These are phyloP conservation scores for Conistra vaccinii DNA, from an alignment of 2,888 invertebrate species.

Conservation along the genomic window DNA sequence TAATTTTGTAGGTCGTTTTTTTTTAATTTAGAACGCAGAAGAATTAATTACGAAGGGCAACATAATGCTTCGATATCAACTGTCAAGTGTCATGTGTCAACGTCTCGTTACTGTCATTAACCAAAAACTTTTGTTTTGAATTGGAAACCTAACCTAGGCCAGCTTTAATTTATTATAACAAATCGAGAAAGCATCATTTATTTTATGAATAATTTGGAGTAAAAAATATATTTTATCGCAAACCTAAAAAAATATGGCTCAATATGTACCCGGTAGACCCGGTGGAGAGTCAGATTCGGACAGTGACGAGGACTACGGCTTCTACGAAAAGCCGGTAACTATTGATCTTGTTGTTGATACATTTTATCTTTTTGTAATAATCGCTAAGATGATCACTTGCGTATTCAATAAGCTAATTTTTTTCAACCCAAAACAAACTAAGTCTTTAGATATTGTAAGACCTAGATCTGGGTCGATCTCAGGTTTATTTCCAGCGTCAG, in stretches of 20 bases:
- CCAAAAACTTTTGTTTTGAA: slow-evolving; percentile 53
- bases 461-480: slow-evolving; percentile 15
- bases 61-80: slow-evolving; percentile 5
- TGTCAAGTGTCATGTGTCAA: slow-evolving; percentile 2
- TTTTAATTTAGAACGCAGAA: no score
- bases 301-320: slow-evolving; percentile 82
- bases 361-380: background rate
- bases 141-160: slow-evolving; percentile 22
- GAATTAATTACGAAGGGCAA: slow-evolving; percentile 8
- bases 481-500: slow-evolving; percentile 23
- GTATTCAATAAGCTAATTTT: background rate
- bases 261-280: slow-evolving; percentile 75
- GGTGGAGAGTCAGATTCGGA: slow-evolving; percentile 86
- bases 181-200: slow-evolving; percentile 12
- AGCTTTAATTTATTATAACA: background rate
- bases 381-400: background rate
- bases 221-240: slow-evolving; percentile 55
- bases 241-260: slow-evolving; percentile 57
- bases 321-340: slow-evolving; percentile 82
- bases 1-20: no score
- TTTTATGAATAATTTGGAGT: slow-evolving; percentile 22
- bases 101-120: background rate
- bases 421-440: background rate
- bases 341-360: background rate
- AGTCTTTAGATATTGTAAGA: background rate